Conservation (phyloP, 2,888 invertebrate genomes). For the Brachynemurus nebulosus region DNA sequence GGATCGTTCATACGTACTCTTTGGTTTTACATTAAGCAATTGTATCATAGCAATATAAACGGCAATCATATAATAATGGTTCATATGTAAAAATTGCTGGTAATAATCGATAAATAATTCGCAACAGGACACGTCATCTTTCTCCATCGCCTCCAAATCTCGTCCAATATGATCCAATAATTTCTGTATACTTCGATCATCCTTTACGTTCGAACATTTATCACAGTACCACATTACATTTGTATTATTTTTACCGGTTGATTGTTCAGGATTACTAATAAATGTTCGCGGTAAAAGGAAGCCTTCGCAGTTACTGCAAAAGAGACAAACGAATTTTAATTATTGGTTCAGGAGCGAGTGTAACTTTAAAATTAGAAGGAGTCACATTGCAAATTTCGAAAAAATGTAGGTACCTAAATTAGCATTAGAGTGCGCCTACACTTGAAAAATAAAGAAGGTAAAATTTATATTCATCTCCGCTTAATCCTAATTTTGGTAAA, state of each 20-base stretch:
- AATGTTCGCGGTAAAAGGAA: slow-evolving; percentile 46
- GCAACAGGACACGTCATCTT: slow-evolving; percentile 42
- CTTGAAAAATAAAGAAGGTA: slow-evolving; percentile 29
- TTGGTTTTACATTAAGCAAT: slow-evolving; percentile 46
- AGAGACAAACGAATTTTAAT: no score
- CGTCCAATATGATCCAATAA: slow-evolving; percentile 51
- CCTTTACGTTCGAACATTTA: slow-evolving; percentile 39
- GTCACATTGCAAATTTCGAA: no score
- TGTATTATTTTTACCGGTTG: slow-evolving; percentile 12
- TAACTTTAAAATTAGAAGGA: no score
- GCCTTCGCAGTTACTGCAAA: slow-evolving; percentile 42
- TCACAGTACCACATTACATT: slow-evolving; percentile 44
- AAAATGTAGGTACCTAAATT: no score
- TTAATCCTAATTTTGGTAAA: no score
- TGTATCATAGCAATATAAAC: slow-evolving; percentile 58
- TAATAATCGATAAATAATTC: slow-evolving; percentile 47
- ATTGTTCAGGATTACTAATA: slow-evolving; percentile 23
- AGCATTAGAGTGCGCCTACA: no score
- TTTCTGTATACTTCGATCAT: slow-evolving; percentile 43
- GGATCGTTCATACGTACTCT: slow-evolving; percentile 40
- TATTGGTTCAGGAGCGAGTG: no score
- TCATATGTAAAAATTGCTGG: slow-evolving; percentile 45
- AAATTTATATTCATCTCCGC: no score
- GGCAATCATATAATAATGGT: slow-evolving; percentile 62
- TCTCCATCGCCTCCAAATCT: slow-evolving; percentile 50